A percentile compares a stretch with the other conserved stretches of the same genome.
Conservation (phyloP, 2,797 vertebrate genomes). For the Pelodytes ibericus region DNA sequence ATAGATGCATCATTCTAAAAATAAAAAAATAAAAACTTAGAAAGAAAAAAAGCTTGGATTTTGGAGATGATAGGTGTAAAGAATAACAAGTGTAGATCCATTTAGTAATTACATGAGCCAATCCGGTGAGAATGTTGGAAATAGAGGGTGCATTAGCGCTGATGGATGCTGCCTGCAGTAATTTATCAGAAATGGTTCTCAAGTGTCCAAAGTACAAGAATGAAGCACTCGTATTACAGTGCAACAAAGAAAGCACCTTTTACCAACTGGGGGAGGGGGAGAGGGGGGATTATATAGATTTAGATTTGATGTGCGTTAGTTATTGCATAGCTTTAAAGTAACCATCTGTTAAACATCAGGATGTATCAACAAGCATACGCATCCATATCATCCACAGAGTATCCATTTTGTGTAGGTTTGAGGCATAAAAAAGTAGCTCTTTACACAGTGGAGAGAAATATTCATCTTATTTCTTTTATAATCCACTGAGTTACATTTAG, state of each 20-base stretch:
- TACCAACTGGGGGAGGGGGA: slow-evolving; percentile 27
- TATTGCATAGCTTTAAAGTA: slow-evolving; percentile 14
- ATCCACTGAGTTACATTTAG: too few species aligned
- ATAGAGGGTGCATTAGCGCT: slow-evolving; percentile 47
- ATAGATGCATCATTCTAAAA: background rate
- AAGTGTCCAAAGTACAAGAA: slow-evolving; percentile 36
- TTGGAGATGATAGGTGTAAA: slow-evolving; percentile 33
- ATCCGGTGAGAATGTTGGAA: slow-evolving; percentile 6
- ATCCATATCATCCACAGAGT: too few species aligned
- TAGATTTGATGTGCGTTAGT: background rate
- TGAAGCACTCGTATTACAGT: slow-evolving; percentile 16
- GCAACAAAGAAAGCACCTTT: slow-evolving; percentile 30
- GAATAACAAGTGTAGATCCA: slow-evolving; percentile 21
- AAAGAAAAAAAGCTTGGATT: slow-evolving; percentile 14
- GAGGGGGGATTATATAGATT: slow-evolving; percentile 4
- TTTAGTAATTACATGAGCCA: slow-evolving; percentile 39
- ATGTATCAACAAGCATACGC: slow-evolving; percentile 3
- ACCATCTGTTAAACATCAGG: slow-evolving; percentile 8
- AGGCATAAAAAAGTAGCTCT: too few species aligned
- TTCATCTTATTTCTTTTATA: too few species aligned
- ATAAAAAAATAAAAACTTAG: background rate
- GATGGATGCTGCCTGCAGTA: slow-evolving; percentile 45
- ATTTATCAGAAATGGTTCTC: slow-evolving; percentile 53
- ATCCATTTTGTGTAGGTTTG: too few species aligned
- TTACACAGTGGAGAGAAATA: too few species aligned